A percentile compares a stretch with the other conserved stretches of the same genome.
These are phyloP conservation scores for Xiphias gladius DNA, from an alignment of 2,113 vertebrate species.

Conservation along the genomic window DNA sequence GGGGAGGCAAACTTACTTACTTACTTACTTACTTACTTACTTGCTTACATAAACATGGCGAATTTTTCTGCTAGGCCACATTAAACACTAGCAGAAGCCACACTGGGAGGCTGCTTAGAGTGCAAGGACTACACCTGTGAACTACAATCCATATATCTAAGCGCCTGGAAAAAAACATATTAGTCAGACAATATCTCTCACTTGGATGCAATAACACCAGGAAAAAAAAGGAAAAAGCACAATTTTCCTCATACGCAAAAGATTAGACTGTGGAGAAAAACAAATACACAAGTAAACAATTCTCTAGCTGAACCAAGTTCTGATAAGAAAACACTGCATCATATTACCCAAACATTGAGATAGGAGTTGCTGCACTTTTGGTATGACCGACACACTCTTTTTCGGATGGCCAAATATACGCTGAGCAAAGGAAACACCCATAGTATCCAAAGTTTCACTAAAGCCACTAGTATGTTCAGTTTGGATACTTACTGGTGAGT, in stretches of 20 bases:
- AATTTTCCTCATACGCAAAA: neutral
- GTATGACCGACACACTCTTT: constrained; percentile 20
- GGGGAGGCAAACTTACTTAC: constrained; percentile 42
- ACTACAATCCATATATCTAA: constrained; percentile 41
- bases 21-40: no score
- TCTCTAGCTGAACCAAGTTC: neutral
- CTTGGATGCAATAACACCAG: constrained; percentile 4
- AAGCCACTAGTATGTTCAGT: constrained; percentile 33
- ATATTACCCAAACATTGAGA: neutral
- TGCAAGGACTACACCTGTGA: constrained; percentile 38
- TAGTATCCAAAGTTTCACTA: constrained; percentile 1
- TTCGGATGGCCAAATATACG: constrained; percentile 20
- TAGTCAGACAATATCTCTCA: constrained; percentile 13
- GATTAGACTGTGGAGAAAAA: neutral
- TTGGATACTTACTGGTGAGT: constrained; percentile 47
- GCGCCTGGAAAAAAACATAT: constrained; percentile 59
- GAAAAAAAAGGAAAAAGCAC: constrained; percentile 43
- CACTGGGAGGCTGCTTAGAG: constrained; percentile 35
- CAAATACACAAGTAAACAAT: neutral
- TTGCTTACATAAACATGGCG: constrained; percentile 51
- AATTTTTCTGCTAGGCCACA: constrained; percentile 53
- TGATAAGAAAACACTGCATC: neutral
- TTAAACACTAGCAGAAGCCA: constrained; percentile 50
- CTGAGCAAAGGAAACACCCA: constrained; percentile 44
- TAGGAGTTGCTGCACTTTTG: neutral